phyloP scores from a whole-genome alignment of 2,797 vertebrate species.

The Mormyrops attenuatus region DNA sequence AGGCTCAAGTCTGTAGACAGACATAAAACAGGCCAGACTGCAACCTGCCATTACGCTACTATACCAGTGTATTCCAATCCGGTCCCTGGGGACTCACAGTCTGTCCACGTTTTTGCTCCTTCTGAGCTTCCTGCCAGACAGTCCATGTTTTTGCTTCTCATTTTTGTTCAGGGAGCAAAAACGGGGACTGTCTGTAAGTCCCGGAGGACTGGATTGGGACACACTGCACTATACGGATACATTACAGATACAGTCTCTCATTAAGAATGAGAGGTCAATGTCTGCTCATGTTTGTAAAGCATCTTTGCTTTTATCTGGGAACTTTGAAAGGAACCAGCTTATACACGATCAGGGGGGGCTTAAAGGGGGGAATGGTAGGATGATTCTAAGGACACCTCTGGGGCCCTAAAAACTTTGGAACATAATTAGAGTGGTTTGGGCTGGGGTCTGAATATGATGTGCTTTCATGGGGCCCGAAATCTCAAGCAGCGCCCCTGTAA shows the following conservation, averaged over 20 bases:
- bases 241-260: not conserved
- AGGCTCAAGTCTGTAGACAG: not conserved
- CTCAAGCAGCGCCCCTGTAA: not conserved
- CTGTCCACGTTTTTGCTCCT: not conserved
- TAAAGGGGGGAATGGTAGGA: not conserved
- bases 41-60: not conserved
- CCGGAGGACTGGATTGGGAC: not conserved
- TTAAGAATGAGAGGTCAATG: not conserved
- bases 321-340: not conserved
- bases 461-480: not conserved
- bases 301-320: not conserved
- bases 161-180: not conserved
- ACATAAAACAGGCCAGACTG: not conserved
- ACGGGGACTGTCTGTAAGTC: not conserved
- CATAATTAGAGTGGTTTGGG: not conserved
- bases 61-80: not conserved
- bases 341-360: not conserved
- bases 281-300: not conserved
- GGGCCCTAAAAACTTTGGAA: not conserved
- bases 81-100: not conserved
- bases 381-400: not conserved
- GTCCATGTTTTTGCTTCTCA: not conserved
- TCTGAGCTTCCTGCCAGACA: not conserved
- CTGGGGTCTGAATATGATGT: not conserved
- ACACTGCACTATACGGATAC: not conserved